These are phyloP conservation scores for Daphoenositta chrysoptera DNA, from an alignment of 2,113 vertebrate genomes.

Conservation along the genomic window DNA sequence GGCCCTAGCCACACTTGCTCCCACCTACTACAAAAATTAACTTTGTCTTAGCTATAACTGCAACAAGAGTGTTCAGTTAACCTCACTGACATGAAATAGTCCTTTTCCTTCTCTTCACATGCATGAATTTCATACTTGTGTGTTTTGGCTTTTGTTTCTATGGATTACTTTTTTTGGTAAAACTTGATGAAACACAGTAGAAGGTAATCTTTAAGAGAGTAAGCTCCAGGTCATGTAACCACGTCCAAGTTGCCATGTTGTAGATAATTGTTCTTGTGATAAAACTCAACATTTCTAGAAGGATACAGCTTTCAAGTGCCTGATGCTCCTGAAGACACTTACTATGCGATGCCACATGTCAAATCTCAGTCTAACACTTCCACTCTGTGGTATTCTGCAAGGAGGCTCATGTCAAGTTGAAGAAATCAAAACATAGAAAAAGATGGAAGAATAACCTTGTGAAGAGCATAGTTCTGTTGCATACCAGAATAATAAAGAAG, in stretches of 20 bases:
- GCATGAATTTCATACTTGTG: not conserved
- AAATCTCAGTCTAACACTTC: not conserved
- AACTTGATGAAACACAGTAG: not conserved
- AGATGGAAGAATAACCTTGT: not conserved
- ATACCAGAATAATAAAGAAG: not conserved
- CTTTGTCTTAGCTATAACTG: not conserved
- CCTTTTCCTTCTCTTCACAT: not conserved
- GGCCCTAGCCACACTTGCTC: not conserved
- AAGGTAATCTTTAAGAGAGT: not conserved
- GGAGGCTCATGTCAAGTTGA: not conserved
- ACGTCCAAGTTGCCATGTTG: not conserved
- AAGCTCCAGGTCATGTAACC: not conserved
- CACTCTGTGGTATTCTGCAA: not conserved
- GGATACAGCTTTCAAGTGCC: not conserved
- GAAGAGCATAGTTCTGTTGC: not conserved
- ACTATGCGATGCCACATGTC: not conserved
- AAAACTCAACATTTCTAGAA: not conserved
- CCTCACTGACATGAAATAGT: not conserved
- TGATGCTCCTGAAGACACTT: not conserved
- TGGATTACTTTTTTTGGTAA: not conserved
- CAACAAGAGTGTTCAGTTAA: not conserved
- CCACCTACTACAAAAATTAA: not conserved
- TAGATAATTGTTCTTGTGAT: not conserved
- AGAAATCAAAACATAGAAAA: not conserved
- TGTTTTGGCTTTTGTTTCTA: not conserved